These are phyloP conservation scores for Papilio polyxenes DNA, from an alignment of 1,140 invertebrate species.

Conservation along the genomic window DNA sequence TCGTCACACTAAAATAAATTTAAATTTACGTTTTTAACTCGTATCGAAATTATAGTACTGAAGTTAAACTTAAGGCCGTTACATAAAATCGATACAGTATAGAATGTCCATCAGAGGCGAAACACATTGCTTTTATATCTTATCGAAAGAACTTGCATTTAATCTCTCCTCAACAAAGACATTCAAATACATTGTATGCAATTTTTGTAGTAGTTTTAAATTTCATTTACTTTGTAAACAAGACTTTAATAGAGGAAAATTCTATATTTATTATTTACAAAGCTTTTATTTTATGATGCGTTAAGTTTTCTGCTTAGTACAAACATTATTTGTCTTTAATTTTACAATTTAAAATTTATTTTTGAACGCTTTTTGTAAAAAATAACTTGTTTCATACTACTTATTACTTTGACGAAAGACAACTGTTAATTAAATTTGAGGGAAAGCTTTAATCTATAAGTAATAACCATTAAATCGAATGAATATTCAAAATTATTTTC, in stretches of 20 bases:
- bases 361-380: no score
- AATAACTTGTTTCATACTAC: no score
- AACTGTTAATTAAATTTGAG: no score
- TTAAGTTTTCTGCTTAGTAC: no score
- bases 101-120: constrained; percentile 19
- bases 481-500: neutral
- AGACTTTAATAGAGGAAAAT: no score
- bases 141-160: constrained; percentile 16
- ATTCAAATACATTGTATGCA: constrained; percentile 7
- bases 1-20: no score
- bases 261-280: no score
- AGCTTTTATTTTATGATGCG: no score
- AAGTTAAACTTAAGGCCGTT: neutral
- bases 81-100: neutral
- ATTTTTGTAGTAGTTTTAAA: constrained; percentile 11
- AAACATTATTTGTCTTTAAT: no score
- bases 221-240: neutral
- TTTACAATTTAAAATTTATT: no score
- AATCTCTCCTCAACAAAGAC: constrained; percentile 3
- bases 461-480: neutral
- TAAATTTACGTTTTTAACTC: neutral
- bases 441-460: neutral
- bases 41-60: neutral
- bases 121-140: constrained; percentile 3
- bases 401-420: no score